Percentiles rank a stretch among this genome's conserved stretches.
Conservation (phyloP, 2,888 invertebrate species). For the Tetragonula carbonaria region DNA sequence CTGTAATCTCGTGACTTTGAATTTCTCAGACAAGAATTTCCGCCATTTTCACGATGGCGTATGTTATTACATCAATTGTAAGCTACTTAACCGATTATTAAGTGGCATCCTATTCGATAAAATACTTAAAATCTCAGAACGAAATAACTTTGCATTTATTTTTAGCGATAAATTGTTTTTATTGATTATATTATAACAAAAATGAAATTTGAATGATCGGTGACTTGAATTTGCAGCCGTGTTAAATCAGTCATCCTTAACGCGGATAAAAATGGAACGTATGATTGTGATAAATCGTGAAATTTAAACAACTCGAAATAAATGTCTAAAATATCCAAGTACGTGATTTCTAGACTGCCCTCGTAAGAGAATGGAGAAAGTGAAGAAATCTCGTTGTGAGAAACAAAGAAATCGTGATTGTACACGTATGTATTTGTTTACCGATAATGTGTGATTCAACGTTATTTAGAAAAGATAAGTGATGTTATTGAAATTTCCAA, state of each 20-base stretch:
- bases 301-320: neutral
- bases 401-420: neutral
- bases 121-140: neutral
- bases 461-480: neutral
- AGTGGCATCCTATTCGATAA: neutral
- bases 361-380: neutral
- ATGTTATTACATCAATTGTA: constrained; percentile 28
- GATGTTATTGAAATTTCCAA: neutral
- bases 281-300: neutral
- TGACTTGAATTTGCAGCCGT: neutral
- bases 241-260: neutral
- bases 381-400: neutral
- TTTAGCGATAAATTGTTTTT: neutral
- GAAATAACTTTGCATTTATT: neutral
- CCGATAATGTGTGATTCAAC: neutral
- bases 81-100: constrained; percentile 4
- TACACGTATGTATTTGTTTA: neutral
- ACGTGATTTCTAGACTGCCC: neutral
- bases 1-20: constrained; percentile 13
- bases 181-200: neutral
- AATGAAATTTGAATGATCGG: neutral
- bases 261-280: neutral
- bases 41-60: constrained; percentile 4
- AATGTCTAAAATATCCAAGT: no score
- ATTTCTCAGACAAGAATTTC: neutral